These are phyloP conservation scores for Syrphus vitripennis DNA, from an alignment of 2,888 invertebrate species.

Conservation along the genomic window DNA sequence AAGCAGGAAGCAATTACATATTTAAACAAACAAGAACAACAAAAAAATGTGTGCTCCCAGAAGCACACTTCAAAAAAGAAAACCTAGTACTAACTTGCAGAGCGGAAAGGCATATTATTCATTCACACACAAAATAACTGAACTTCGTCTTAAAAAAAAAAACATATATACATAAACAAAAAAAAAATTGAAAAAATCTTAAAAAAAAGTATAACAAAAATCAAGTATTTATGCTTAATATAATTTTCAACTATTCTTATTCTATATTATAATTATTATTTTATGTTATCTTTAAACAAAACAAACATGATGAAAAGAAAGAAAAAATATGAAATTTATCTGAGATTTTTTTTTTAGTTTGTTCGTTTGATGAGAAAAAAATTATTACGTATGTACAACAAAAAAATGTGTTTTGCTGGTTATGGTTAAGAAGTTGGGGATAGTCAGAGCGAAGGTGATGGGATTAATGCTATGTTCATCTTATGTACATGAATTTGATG, in stretches of 20 bases:
- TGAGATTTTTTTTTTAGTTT: conserved; percentile 45
- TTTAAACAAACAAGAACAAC: neutral
- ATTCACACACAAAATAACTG: conserved; percentile 68
- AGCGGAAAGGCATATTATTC: conserved; percentile 65
- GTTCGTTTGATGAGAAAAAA: conserved; percentile 46
- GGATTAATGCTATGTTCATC: too few species aligned
- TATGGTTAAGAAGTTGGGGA: neutral
- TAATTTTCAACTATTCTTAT: conserved; percentile 74
- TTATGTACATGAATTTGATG: too few species aligned
- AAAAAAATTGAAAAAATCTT: conserved; percentile 43
- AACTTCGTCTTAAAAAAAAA: conserved; percentile 62
- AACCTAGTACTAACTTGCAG: conserved; percentile 60
- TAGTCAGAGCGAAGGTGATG: too few species aligned
- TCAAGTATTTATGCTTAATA: conserved; percentile 73
- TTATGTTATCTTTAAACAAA: conserved; percentile 72
- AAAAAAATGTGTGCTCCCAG: conserved; percentile 14
- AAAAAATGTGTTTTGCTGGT: conserved; percentile 16
- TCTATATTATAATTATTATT: conserved; percentile 72
- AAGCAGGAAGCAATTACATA: conserved; percentile 57
- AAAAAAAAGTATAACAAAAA: conserved; percentile 70
- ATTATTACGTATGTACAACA: conserved; percentile 51
- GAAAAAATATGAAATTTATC: conserved; percentile 55
- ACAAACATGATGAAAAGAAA: conserved; percentile 42
- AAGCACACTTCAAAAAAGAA: conserved; percentile 31
- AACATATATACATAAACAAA: conserved; percentile 43